Evolutionary conservation across 2,113 vertebrate species (phyloP).

Genomic region (Channa argus): DNA sequence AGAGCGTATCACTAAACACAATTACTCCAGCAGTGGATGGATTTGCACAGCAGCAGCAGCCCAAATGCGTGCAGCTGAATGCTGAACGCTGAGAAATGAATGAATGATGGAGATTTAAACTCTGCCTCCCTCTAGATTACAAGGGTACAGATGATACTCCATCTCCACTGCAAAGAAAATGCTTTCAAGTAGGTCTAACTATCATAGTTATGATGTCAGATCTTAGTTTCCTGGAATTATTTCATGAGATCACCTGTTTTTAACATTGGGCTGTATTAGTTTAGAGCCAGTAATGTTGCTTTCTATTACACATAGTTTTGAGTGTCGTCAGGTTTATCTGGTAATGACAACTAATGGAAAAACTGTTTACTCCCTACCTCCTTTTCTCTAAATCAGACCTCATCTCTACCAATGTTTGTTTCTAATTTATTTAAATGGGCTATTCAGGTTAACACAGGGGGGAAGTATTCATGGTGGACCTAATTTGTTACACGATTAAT

Average conservation of each 20-base stretch:
- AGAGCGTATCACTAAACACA: slow-evolving; percentile 70
- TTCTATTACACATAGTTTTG: not conserved
- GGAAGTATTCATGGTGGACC: no score
- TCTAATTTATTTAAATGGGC: not conserved
- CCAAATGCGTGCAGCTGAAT: slow-evolving; percentile 41
- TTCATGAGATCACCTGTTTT: no score
- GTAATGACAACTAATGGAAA: no score
- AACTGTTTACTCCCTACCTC: not conserved
- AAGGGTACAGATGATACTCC: slow-evolving; percentile 6
- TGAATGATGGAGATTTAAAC: slow-evolving; percentile 70
- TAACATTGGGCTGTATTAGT: no score
- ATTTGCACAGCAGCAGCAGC: slow-evolving; percentile 39
- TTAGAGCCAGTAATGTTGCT: not conserved
- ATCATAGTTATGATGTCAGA: no score
- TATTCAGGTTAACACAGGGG: no score
- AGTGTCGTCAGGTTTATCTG: no score
- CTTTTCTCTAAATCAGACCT: not conserved
- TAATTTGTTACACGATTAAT: no score
- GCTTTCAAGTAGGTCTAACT: no score
- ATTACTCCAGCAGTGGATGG: slow-evolving; percentile 57
- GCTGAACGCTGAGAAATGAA: slow-evolving; percentile 57
- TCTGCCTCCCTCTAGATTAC: slow-evolving; percentile 15
- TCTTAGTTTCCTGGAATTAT: no score
- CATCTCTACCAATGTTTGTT: not conserved
- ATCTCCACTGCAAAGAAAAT: not conserved